Evolutionary conservation across 1,140 invertebrate genomes (phyloP), one percentile per base, ranked within the genome.

Genomic region (Drosophila mojavensis): DNA sequence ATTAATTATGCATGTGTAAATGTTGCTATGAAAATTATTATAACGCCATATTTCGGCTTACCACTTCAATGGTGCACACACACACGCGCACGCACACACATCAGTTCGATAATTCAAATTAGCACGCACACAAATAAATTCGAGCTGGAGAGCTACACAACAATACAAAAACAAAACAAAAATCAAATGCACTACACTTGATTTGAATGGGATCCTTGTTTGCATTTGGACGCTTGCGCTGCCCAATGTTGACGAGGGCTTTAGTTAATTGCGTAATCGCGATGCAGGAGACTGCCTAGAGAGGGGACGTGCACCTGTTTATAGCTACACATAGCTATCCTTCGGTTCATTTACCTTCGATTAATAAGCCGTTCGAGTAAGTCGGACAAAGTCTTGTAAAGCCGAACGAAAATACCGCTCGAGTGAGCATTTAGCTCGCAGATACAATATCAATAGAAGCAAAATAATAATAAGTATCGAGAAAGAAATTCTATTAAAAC

Each of bases 1-100:
- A 90, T 90, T 90, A 90, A 90, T 90, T 90, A 90, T 90, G 88
- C 88, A 90, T 91, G 78, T 90, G 88, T 90, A 90, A 90, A 90
- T 90, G 86, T 83, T 83, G 75, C 80, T 78, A 84, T 90, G 85
- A 89, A 89, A 89, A 89, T 89, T 81, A 89, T 88, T 88, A 89
- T 89, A 89, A 78, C 83, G 80, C 83, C 83, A 86, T 88, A 86
- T 88, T 86, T 78, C 43, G 71, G 73, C 55, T 50, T 53, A 53
- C 77, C 51, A 75, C 65, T 75, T 55, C 50, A 43, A 56, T 69
- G 36, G 58, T 17, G 51, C 56, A 67, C 50, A 65, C 47, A 33
- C 51, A 72, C 39, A 60, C 28, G 26, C 9, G 26, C 36, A 53
- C 24, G 54, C 20, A 51, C 9, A 58, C 11, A 58, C 56, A 69